A percentile compares a stretch with the other conserved stretches of the same genome.
phyloP scores from a whole-genome alignment of 1,140 invertebrate species.

The Aphis craccivora region DNA sequence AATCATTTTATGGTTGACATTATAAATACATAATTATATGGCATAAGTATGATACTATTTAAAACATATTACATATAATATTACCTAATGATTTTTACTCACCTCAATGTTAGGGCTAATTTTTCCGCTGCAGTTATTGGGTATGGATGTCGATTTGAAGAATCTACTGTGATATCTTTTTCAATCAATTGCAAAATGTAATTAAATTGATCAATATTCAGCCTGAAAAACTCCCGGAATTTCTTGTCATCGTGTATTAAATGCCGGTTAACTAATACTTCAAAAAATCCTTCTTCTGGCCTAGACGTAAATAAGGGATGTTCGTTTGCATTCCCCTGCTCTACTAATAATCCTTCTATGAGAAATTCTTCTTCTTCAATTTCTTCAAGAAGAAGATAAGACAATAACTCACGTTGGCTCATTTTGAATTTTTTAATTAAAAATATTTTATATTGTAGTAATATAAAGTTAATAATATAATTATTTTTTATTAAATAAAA shows the following conservation, averaged over 20 bases:
- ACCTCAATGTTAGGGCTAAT: not conserved
- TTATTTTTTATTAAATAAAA: too few species aligned
- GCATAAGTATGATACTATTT: not conserved
- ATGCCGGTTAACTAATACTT: too few species aligned
- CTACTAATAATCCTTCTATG: not conserved
- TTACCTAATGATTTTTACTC: not conserved
- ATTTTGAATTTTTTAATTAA: too few species aligned
- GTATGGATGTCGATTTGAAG: conserved; percentile 1
- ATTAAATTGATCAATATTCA: not conserved
- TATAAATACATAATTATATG: not conserved
- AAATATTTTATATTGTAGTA: too few species aligned
- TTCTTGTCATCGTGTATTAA: too few species aligned
- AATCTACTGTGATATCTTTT: not conserved
- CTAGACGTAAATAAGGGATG: not conserved
- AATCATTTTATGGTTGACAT: not conserved
- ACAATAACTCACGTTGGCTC: too few species aligned
- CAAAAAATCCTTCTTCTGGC: not conserved
- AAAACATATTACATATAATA: not conserved
- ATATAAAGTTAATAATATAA: too few species aligned
- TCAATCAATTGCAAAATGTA: not conserved
- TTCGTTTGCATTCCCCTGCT: not conserved
- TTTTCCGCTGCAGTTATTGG: not conserved
- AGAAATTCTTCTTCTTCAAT: too few species aligned
- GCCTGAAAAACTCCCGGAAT: too few species aligned
- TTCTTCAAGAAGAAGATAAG: too few species aligned